Evolutionary conservation across 1,140 invertebrate species (phyloP).

Genomic region (Brachionus rubens): DNA sequence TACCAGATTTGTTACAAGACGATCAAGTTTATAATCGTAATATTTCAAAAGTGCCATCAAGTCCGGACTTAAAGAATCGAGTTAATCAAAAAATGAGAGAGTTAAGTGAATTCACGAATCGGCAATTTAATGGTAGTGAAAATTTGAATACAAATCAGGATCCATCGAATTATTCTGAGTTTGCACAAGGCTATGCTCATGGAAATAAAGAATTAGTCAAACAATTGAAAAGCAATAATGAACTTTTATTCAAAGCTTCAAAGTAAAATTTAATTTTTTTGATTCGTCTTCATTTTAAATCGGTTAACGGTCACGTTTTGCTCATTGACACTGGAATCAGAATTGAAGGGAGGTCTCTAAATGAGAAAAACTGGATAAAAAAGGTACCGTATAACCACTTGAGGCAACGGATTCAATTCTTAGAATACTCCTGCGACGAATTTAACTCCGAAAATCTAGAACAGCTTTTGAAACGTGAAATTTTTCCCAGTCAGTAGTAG

Average conservation of each 20-base stretch:
- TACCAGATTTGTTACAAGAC: not conserved
- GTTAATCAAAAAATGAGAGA: not conserved
- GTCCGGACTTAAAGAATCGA: not conserved
- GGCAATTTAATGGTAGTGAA: not conserved
- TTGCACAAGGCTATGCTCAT: not conserved
- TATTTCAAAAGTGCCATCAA: not conserved
- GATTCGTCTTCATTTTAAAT: not conserved
- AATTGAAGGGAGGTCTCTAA: no score
- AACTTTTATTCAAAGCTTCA: constrained; percentile 34
- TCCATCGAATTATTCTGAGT: not conserved
- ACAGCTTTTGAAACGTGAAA: no score
- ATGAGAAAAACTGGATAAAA: no score
- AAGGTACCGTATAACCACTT: no score
- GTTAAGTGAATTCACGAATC: not conserved
- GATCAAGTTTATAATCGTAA: not conserved
- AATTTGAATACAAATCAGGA: not conserved
- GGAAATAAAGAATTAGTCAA: constrained; percentile 27
- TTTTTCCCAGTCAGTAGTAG: no score
- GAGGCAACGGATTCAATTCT: no score
- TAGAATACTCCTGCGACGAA: no score
- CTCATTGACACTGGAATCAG: no score
- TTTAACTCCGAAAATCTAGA: no score
- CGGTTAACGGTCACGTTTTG: no score
- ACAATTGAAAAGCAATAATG: constrained; percentile 39
- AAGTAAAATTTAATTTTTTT: not conserved